Conservation (phyloP, 2,797 vertebrate species). For the Bradypus variegatus region DNA sequence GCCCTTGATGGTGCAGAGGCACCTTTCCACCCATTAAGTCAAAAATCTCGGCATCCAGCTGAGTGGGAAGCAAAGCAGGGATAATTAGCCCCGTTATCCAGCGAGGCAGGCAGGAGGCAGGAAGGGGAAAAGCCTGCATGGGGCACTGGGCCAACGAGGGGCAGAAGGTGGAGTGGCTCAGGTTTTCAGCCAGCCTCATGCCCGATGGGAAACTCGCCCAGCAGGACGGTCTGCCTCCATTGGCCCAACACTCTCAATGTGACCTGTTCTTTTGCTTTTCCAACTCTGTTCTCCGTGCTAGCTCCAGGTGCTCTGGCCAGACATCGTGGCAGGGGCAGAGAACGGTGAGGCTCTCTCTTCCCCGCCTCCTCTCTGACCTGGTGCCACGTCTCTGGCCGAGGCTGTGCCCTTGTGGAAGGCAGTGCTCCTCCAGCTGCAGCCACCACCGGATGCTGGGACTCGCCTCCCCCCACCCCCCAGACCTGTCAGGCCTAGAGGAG, state of each 20-base stretch:
- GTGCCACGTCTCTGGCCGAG: rapidly evolving
- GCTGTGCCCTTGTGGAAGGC: not conserved
- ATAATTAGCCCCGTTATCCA: rapidly evolving
- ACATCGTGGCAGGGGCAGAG: not conserved
- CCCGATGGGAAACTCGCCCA: not conserved
- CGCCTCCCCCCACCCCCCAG: rapidly evolving
- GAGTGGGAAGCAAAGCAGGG: not conserved
- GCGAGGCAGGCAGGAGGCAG: rapidly evolving
- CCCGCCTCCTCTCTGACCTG: not conserved
- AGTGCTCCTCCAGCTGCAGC: rapidly evolving
- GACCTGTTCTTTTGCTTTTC: not conserved
- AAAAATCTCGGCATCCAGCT: too few relatives aligned
- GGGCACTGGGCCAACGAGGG: not conserved
- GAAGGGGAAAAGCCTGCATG: rapidly evolving
- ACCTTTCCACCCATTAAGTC: rapidly evolving
- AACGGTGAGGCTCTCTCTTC: rapidly evolving
- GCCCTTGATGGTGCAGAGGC: rapidly evolving
- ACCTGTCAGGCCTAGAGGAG: not conserved
- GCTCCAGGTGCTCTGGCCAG: rapidly evolving
- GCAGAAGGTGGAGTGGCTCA: not conserved
- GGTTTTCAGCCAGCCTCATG: too few relatives aligned
- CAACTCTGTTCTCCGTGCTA: not conserved
- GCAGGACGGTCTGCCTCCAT: rapidly evolving
- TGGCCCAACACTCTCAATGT: rapidly evolving
- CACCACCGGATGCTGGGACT: not conserved